Percentiles rank a stretch among this genome's conserved stretches.
These are phyloP conservation scores for Phymatocera aterrima DNA, from an alignment of 2,888 invertebrate genomes.

Conservation along the genomic window DNA sequence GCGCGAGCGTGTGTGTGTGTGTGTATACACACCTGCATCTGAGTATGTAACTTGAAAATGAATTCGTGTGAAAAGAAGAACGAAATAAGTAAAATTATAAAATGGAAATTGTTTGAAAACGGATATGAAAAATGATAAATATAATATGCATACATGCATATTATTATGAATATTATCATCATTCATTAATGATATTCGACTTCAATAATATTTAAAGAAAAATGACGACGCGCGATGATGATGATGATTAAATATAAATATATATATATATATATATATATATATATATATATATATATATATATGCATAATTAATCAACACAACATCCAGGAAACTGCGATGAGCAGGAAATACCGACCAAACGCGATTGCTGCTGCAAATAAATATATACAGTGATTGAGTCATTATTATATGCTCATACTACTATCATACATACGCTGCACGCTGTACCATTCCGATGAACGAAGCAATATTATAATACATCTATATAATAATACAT, in stretches of 20 bases:
- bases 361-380: background rate
- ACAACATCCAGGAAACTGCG: background rate
- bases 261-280: background rate
- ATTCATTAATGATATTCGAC: too few species aligned
- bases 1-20: too few species aligned
- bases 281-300: background rate
- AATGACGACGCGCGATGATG: too few species aligned
- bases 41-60: background rate
- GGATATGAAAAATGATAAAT: too few species aligned
- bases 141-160: too few species aligned
- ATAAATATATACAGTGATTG: constrained; percentile 26
- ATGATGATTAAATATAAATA: too few species aligned
- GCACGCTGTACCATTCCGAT: background rate
- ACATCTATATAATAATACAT: background rate
- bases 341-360: constrained; percentile 38
- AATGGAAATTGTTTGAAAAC: too few species aligned
- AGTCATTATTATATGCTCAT: background rate
- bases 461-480: background rate
- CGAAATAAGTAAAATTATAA: too few species aligned
- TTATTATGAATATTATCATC: too few species aligned
- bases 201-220: too few species aligned
- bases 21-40: too few species aligned
- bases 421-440: background rate
- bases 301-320: background rate
- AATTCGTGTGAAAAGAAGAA: too few species aligned